Conservation (phyloP, 2,888 invertebrate genomes). For the Malthinus seriepunctatus region DNA sequence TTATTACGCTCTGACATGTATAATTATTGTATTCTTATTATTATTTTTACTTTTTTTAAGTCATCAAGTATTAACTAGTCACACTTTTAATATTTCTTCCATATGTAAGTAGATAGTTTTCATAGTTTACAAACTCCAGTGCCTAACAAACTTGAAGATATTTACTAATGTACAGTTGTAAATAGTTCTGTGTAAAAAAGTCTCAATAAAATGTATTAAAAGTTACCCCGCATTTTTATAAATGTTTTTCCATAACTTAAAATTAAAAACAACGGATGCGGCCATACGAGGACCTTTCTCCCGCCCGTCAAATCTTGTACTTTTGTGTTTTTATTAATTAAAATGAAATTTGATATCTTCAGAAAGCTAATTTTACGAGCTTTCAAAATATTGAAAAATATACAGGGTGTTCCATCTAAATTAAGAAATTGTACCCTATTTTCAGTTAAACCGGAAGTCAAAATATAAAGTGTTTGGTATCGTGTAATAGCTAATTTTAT, state of each 20-base stretch:
- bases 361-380: no score
- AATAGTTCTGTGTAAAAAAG: constrained; percentile 28
- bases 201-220: constrained; percentile 14
- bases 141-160: constrained; percentile 34
- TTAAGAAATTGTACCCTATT: no score
- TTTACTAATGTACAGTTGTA: constrained; percentile 35
- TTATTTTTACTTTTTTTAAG: constrained; percentile 27
- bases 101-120: constrained; percentile 19
- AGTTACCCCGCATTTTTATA: not conserved
- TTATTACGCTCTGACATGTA: not conserved
- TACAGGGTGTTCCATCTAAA: no score
- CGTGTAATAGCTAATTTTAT: no score
- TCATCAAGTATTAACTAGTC: constrained; percentile 36
- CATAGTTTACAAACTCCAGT: constrained; percentile 36
- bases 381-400: no score
- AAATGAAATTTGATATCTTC: no score
- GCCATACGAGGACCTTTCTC: no score
- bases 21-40: constrained; percentile 4
- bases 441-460: no score
- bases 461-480: no score
- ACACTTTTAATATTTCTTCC: constrained; percentile 34
- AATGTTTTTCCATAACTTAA: not conserved
- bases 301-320: no score
- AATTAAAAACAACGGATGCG: no score
- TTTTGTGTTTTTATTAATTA: no score